A percentile compares a stretch with the other conserved stretches of the same genome.
phyloP scores from a whole-genome alignment of 2,888 invertebrate genomes.

The Eubasilissa splendida region DNA sequence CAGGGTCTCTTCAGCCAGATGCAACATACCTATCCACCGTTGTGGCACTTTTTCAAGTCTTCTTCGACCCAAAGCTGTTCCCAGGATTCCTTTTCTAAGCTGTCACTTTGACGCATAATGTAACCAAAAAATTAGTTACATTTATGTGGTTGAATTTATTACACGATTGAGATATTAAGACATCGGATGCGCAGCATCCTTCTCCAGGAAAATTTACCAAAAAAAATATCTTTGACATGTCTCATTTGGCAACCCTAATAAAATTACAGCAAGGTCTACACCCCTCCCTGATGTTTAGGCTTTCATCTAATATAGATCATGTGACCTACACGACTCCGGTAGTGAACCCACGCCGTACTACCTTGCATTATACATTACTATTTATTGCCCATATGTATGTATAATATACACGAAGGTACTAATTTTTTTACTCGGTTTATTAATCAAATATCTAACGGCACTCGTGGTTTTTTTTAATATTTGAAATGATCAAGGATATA shows the following conservation, averaged over 20 bases:
- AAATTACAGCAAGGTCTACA: constrained; percentile 46
- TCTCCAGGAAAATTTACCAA: no score
- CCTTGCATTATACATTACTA: constrained; percentile 38
- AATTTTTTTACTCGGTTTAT: not conserved
- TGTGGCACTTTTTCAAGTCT: no score
- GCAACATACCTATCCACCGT: no score
- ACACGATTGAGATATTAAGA: no score
- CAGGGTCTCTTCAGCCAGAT: no score
- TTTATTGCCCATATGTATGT: constrained; percentile 42
- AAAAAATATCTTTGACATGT: no score
- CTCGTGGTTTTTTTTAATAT: not conserved
- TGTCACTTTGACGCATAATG: no score
- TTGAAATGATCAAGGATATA: constrained; percentile 5
- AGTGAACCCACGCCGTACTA: constrained; percentile 10
- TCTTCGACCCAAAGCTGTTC: no score
- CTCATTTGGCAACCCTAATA: constrained; percentile 32
- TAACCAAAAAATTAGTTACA: no score
- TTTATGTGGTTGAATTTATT: no score
- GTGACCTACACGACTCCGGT: constrained; percentile 41
- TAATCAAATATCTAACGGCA: constrained; percentile 7
- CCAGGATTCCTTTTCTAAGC: no score
- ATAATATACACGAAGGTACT: not conserved
- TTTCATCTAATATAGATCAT: constrained; percentile 54
- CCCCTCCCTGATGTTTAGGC: constrained; percentile 43
- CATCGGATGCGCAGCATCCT: no score